phyloP scores from a whole-genome alignment of 2,888 invertebrate genomes.

The Portevinia maculata region DNA sequence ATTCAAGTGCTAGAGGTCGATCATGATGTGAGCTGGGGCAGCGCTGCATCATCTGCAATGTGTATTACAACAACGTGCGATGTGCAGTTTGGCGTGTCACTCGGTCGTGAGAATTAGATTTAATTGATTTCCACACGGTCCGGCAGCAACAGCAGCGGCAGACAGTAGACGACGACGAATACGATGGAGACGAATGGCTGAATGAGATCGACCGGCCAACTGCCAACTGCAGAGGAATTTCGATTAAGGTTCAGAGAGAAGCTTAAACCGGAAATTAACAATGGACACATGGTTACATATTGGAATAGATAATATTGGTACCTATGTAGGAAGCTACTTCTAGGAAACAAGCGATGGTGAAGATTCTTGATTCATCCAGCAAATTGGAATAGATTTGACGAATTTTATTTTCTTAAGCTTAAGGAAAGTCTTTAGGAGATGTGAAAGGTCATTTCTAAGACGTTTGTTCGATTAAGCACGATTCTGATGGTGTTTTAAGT shows the following conservation, averaged over 20 bases:
- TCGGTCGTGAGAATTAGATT: constrained; percentile 82
- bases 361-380: constrained; percentile 29
- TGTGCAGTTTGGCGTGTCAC: constrained; percentile 74
- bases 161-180: constrained; percentile 24
- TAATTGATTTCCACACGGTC: constrained; percentile 82
- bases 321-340: constrained; percentile 5
- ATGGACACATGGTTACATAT: constrained; percentile 48
- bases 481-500: too few species aligned
- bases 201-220: constrained; percentile 76
- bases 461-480: too few species aligned
- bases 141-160: constrained; percentile 29
- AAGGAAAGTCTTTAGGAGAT: neutral
- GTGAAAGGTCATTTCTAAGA: too few species aligned
- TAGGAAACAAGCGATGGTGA: neutral
- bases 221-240: constrained; percentile 48
- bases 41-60: constrained; percentile 23
- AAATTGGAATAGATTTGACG: neutral
- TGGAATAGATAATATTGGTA: neutral
- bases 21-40: constrained; percentile 61
- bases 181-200: constrained; percentile 75
- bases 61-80: constrained; percentile 61
- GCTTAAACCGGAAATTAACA: constrained; percentile 65
- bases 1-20: constrained; percentile 72
- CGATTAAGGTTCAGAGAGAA: constrained; percentile 55
- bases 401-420: neutral